Percentiles rank a stretch among this genome's conserved stretches.
Conservation (phyloP, 1,140 invertebrate genomes). For the Pseudobourletiella spinata region DNA sequence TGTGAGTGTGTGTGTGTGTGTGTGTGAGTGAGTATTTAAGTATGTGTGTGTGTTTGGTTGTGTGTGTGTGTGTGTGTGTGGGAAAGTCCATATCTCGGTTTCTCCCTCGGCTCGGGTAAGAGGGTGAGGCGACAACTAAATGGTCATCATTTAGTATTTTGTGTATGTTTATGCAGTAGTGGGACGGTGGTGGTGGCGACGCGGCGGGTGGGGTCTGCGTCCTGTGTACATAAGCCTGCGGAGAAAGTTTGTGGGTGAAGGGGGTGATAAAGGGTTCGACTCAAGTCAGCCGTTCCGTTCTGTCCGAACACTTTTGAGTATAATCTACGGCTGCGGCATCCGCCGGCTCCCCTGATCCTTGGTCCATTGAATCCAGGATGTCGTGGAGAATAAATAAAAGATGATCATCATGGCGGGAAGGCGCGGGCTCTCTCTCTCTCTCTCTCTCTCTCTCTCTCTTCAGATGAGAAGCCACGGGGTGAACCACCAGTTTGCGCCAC, state of each 20-base stretch:
- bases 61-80: no score
- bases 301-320: slow-evolving; percentile 31
- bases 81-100: no score
- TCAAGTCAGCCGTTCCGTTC: slow-evolving; percentile 14
- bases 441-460: no score
- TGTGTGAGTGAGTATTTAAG: no score
- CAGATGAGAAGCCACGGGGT: slow-evolving; percentile 15
- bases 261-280: slow-evolving; percentile 30
- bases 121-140: no score
- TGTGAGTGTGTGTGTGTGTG: no score
- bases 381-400: slow-evolving; percentile 33
- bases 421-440: no score
- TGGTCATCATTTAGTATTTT: no score
- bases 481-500: neutral
- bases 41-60: no score
- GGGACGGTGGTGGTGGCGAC: neutral
- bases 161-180: neutral
- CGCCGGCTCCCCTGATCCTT: slow-evolving; percentile 30
- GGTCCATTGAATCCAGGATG: slow-evolving; percentile 34
- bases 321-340: slow-evolving; percentile 32
- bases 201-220: neutral
- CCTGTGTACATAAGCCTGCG: neutral
- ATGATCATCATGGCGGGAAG: no score
- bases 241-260: slow-evolving; percentile 23
- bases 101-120: no score